Evolutionary conservation across 2,888 invertebrate genomes (phyloP).

Genomic region (Torymus aiolomorphi): DNA sequence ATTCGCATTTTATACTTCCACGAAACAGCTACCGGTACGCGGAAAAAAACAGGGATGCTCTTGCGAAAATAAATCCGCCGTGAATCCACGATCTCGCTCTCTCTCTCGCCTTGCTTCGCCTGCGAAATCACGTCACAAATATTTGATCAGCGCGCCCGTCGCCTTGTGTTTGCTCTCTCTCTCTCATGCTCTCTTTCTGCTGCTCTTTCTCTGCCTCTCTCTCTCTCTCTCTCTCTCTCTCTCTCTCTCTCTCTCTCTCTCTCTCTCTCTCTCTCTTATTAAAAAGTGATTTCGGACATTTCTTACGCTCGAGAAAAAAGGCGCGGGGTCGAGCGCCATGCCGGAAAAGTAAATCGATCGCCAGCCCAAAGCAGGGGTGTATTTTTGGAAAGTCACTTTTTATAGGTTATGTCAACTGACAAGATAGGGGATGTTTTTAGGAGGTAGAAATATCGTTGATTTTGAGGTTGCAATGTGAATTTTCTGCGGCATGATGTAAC

Average conservation of each 20-base stretch:
- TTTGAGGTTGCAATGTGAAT: too few species aligned
- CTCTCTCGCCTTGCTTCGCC: neutral
- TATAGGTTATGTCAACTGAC: neutral
- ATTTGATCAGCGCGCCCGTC: slow-evolving; percentile 34
- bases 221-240: slow-evolving; percentile 2
- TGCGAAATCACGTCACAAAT: slow-evolving; percentile 44
- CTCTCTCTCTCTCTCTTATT: slow-evolving; percentile 16
- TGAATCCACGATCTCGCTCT: slow-evolving; percentile 24
- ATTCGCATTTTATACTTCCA: too few species aligned
- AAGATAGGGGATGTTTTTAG: neutral
- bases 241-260: slow-evolving; percentile 1
- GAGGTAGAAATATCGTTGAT: too few species aligned
- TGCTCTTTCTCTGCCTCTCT: slow-evolving; percentile 1
- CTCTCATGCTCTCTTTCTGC: slow-evolving; percentile 2
- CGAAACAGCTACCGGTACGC: too few species aligned
- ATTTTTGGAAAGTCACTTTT: neutral
- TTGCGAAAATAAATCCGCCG: slow-evolving; percentile 45
- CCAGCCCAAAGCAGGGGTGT: too few species aligned
- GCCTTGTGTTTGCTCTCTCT: neutral
- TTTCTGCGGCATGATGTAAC: too few species aligned
- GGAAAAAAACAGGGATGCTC: slow-evolving; percentile 13
- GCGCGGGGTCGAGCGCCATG: too few species aligned
- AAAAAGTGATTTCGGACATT: slow-evolving; percentile 4
- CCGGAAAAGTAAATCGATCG: too few species aligned
- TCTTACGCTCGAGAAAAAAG: too few species aligned